phyloP scores from a whole-genome alignment of 2,888 invertebrate species.

The Apamea crenata region DNA sequence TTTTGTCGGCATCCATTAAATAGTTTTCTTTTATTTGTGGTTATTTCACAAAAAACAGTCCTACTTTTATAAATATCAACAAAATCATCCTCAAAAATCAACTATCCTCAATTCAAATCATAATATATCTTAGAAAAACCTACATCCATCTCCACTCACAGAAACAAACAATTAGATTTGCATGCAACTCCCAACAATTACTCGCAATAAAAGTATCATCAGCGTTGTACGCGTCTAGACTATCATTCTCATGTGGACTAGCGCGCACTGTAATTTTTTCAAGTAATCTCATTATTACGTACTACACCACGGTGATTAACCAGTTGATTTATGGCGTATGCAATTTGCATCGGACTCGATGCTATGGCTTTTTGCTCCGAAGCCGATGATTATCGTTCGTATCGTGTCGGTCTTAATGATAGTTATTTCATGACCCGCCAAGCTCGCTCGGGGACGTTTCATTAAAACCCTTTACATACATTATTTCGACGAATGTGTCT shows the following conservation, averaged over 20 bases:
- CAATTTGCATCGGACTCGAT: slow-evolving; percentile 89
- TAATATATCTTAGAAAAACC: slow-evolving; percentile 15
- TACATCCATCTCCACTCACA: slow-evolving; percentile 13
- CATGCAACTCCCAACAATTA: slow-evolving; percentile 56
- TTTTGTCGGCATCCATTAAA: slow-evolving; percentile 13
- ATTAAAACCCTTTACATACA: slow-evolving; percentile 89
- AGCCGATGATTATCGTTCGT: slow-evolving; percentile 89
- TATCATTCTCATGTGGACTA: slow-evolving; percentile 77
- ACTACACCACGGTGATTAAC: slow-evolving; percentile 86
- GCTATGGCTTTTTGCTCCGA: slow-evolving; percentile 87
- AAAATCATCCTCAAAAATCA: neutral
- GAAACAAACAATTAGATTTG: slow-evolving; percentile 52
- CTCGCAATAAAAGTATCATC: slow-evolving; percentile 66
- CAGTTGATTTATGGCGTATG: slow-evolving; percentile 89
- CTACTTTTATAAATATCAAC: neutral
- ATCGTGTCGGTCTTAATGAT: slow-evolving; percentile 90
- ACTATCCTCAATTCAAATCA: slow-evolving; percentile 3
- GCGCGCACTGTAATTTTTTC: slow-evolving; percentile 84
- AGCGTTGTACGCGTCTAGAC: slow-evolving; percentile 73
- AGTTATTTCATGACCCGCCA: slow-evolving; percentile 89
- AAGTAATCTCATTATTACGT: slow-evolving; percentile 89
- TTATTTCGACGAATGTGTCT: slow-evolving; percentile 88
- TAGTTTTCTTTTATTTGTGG: slow-evolving; percentile 11
- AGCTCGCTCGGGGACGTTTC: slow-evolving; percentile 87
- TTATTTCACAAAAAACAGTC: neutral